phyloP scores from a whole-genome alignment of 2,888 invertebrate species.

The Nomada fabriciana region DNA sequence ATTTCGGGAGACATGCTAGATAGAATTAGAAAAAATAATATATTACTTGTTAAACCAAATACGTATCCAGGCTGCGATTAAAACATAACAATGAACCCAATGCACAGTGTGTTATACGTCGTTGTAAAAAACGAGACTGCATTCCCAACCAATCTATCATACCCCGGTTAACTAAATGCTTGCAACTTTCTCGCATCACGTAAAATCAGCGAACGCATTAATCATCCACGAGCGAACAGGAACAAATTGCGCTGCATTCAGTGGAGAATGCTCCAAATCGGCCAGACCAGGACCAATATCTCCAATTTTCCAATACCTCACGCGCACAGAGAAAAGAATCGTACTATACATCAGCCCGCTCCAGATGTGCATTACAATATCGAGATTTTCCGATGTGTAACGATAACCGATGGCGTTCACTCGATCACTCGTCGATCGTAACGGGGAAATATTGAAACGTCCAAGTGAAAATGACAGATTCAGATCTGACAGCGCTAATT shows the following conservation, averaged over 20 bases:
- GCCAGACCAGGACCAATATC: background rate
- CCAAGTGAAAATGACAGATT: conserved; percentile 52
- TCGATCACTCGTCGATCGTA: conserved; percentile 40
- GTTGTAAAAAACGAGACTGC: too few relatives aligned
- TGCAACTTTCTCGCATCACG: conserved; percentile 1
- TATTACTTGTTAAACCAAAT: too few relatives aligned
- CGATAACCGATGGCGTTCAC: background rate
- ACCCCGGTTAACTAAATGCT: background rate
- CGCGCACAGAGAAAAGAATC: background rate
- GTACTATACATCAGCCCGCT: background rate
- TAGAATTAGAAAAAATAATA: too few relatives aligned
- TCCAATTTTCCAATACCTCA: background rate
- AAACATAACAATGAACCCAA: too few relatives aligned
- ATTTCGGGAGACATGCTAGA: too few relatives aligned
- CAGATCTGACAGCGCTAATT: conserved; percentile 59
- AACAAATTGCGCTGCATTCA: conserved; percentile 4
- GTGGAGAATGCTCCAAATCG: background rate
- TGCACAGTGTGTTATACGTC: too few relatives aligned
- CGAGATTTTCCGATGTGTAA: conserved; percentile 14
- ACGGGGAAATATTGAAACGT: conserved; percentile 54
- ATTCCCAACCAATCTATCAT: conserved; percentile 24
- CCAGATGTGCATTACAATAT: conserved; percentile 3
- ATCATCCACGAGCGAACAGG: background rate
- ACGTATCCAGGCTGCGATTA: too few relatives aligned
- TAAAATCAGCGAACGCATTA: conserved; percentile 21